Base-by-base conservation (phyloP, 2,797 vertebrate genomes). In the Molossus alvarezi region DNA sequence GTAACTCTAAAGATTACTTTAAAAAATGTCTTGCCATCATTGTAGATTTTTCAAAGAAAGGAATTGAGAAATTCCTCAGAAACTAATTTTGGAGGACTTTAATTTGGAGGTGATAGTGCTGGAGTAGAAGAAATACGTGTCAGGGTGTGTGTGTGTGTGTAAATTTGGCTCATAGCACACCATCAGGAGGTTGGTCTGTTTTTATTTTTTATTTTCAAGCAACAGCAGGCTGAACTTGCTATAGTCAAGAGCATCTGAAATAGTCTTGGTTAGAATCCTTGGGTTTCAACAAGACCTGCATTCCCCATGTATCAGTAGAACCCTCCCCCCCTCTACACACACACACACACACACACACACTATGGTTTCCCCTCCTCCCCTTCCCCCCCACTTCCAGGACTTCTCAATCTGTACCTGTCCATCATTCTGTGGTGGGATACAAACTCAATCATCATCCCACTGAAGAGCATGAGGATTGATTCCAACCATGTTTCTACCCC, bases 1-100 rank as follows among this genome's bases (percentile, higher is more conserved):
- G 87, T 53, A 84, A 73, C 33, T 86, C 10, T 75, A 65, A 62
- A 58, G 57, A 82, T 62, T n/a, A n/a, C 12, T 89, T 95, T 77
- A 72, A 41, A 86, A 87, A 88, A 65, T 51, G n/a, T 64, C 15
- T 25, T 57, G 8, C 11, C 27, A 77, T 96, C 51, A 45, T 88
- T 90, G 10, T 62, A 55, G 4, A 27, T 72, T 81, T 85, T 67
- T 65, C 23, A 87, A 91, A 86, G 29, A 62, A 93, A 75, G 5
- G 3, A 17, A 21, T 62, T n/a, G 55, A 83, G 12, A 64, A 72
- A 3, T 5, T 65, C 11, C 45, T 90, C 14, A 80, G 57, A 96
- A 92, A 53, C n/a, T 17, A 20, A 17, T 76, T 92, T 88, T 71
- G 14, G 60, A 94, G 45, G 14, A 75, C 65, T 57, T 62, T 91